A percentile compares a stretch with the other conserved stretches of the same genome.
phyloP scores from a whole-genome alignment of 2,113 vertebrate species.

The Taxidea taxus region DNA sequence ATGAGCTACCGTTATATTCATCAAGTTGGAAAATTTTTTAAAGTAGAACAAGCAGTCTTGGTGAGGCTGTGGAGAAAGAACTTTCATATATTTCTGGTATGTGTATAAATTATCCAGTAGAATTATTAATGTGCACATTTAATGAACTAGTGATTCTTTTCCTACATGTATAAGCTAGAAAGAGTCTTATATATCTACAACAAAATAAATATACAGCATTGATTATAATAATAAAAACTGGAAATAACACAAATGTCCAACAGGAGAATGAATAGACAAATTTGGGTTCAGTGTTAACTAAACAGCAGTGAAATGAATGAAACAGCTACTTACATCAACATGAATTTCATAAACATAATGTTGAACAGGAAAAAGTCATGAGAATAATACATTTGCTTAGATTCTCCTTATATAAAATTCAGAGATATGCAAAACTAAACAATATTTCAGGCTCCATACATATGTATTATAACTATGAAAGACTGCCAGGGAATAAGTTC shows the following conservation, averaged over 20 bases:
- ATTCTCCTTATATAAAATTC: neutral
- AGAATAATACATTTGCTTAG: neutral
- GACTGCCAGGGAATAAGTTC: neutral
- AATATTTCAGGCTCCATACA: neutral
- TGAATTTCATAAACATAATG: slow-evolving; percentile 18
- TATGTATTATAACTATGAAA: slow-evolving; percentile 22
- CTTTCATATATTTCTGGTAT: neutral
- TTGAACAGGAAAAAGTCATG: neutral
- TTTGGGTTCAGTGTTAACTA: slow-evolving; percentile 9
- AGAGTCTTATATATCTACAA: neutral
- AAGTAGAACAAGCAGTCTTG: neutral
- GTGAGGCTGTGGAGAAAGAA: neutral
- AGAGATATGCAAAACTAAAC: slow-evolving; percentile 26
- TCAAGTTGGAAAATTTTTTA: neutral
- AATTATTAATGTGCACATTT: neutral
- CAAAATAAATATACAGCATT: neutral
- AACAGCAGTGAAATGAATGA: slow-evolving; percentile 21
- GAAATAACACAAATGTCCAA: neutral
- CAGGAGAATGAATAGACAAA: neutral
- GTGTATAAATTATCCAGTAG: neutral
- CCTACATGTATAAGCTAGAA: neutral
- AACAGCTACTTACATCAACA: neutral
- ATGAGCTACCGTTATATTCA: neutral
- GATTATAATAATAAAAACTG: neutral
- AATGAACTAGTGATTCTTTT: neutral